Percentiles rank a stretch among this genome's conserved stretches.
Conservation (phyloP, 2,888 invertebrate species). For the Agonopterix alstromeriana region DNA sequence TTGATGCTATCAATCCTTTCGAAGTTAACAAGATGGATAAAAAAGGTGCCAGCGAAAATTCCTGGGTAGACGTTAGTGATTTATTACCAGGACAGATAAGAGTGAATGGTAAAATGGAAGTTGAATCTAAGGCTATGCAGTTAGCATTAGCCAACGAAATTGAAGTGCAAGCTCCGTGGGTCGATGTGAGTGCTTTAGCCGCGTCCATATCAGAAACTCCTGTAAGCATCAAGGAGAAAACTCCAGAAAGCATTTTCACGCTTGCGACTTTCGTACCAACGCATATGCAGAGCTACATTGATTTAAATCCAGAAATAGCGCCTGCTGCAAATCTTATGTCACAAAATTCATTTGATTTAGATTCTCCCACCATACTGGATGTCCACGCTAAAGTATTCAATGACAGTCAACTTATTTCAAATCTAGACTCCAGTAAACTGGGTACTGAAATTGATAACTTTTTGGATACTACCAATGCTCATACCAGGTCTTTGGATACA, state of each 20-base stretch:
- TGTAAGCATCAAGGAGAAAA: conserved; percentile 78
- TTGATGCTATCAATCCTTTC: conserved; percentile 45
- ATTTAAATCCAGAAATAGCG: conserved; percentile 47
- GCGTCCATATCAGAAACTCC: conserved; percentile 80
- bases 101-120: conserved; percentile 34
- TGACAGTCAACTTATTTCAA: conserved; percentile 60
- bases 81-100: conserved; percentile 22
- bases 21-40: conserved; percentile 38
- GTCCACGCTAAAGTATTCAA: conserved; percentile 62
- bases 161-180: conserved; percentile 85
- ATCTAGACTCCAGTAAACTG: conserved; percentile 39
- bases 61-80: conserved; percentile 46
- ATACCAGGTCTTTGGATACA: conserved; percentile 54
- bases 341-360: conserved; percentile 49
- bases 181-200: conserved; percentile 82
- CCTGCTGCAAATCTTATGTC: conserved; percentile 55
- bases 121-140: conserved; percentile 78
- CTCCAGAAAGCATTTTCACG: conserved; percentile 72
- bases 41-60: conserved; percentile 23
- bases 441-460: conserved; percentile 31
- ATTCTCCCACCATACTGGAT: conserved; percentile 56
- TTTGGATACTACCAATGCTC: conserved; percentile 25
- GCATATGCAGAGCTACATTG: conserved; percentile 80
- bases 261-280: conserved; percentile 78
- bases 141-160: conserved; percentile 85